Percentiles rank a stretch among this genome's conserved stretches.
Evolutionary conservation across 2,113 vertebrate genomes (phyloP).

Genomic region (Alectura lathami): DNA sequence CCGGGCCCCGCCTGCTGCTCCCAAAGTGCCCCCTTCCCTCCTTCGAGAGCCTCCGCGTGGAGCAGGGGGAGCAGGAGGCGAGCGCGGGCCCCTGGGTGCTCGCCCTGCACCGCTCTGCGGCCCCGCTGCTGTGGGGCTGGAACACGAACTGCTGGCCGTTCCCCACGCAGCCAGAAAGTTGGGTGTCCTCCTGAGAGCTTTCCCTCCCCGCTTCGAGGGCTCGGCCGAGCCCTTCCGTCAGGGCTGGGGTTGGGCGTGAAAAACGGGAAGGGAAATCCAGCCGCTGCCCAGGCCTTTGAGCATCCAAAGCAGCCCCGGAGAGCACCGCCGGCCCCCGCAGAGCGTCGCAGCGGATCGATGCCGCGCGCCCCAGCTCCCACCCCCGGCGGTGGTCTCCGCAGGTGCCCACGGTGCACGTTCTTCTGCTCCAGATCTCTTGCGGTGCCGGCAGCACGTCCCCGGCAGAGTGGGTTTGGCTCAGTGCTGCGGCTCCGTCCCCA

Average conservation of each 20-base stretch:
- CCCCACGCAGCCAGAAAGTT: fast-evolving
- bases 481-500: background rate
- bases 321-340: too few species aligned
- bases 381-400: background rate
- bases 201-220: background rate
- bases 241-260: background rate
- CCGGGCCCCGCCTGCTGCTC: background rate
- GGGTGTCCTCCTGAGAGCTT: background rate
- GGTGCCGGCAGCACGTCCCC: fast-evolving
- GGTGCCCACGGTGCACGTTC: background rate
- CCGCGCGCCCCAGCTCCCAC: background rate
- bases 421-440: background rate
- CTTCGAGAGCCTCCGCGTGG: fast-evolving
- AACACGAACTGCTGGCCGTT: fast-evolving
- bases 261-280: background rate
- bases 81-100: background rate
- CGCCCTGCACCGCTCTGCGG: background rate
- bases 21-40: background rate
- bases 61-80: background rate
- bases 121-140: background rate
- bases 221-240: fast-evolving
- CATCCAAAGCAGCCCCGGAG: background rate
- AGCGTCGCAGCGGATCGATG: too few species aligned
- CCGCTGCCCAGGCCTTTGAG: background rate
- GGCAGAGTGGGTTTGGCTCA: too few species aligned